A percentile compares a stretch with the other conserved stretches of the same genome.
Evolutionary conservation across 2,888 invertebrate species (phyloP).

Genomic region (Girardia tigrina): DNA sequence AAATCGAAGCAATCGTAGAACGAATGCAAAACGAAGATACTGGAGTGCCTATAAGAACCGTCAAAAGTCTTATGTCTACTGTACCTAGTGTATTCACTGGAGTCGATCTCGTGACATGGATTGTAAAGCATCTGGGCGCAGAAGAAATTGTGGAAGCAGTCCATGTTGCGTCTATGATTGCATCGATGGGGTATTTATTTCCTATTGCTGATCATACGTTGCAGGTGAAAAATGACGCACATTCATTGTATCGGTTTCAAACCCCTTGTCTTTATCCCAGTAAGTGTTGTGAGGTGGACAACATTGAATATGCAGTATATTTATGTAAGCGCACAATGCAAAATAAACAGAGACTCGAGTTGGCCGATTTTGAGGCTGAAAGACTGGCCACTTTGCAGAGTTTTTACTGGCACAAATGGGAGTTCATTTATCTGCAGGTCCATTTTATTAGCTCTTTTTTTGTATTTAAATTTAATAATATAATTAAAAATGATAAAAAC

Average conservation of each 20-base stretch:
- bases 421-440: conserved; percentile 98
- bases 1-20: conserved; percentile 58
- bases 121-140: conserved; percentile 73
- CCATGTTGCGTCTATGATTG: conserved; percentile 80
- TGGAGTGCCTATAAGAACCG: conserved; percentile 87
- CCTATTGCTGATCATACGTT: conserved; percentile 95
- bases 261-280: conserved; percentile 99
- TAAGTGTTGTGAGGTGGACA: conserved; percentile 89
- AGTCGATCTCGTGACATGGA: conserved; percentile 80
- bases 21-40: conserved; percentile 83
- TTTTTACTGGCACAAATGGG: conserved; percentile 98
- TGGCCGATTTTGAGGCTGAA: conserved; percentile 97
- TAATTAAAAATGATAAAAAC: too few species aligned
- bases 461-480: too few species aligned
- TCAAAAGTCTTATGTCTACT: conserved; percentile 96
- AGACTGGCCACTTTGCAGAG: conserved; percentile 89
- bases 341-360: conserved; percentile 86
- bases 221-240: conserved; percentile 79
- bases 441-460: too few species aligned
- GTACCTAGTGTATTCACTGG: conserved; percentile 85
- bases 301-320: conserved; percentile 97
- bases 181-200: conserved; percentile 93
- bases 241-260: conserved; percentile 83
- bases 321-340: conserved; percentile 98
- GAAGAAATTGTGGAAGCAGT: conserved; percentile 74